Evolutionary conservation across 1,140 invertebrate species (phyloP).

Genomic region (Drosophila insularis): DNA sequence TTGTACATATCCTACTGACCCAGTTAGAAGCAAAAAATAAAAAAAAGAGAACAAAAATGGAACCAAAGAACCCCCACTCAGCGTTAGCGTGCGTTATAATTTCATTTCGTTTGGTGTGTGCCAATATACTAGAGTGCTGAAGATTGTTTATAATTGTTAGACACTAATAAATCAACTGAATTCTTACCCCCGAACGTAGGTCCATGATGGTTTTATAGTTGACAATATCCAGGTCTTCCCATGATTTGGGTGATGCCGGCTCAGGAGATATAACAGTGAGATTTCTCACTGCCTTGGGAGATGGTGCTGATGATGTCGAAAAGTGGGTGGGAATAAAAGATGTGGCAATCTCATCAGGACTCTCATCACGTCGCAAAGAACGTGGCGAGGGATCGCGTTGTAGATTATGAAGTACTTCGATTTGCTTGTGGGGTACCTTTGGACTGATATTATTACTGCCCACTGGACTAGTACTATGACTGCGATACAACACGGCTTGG

Average conservation of each 20-base stretch:
- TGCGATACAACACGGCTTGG: slow-evolving; percentile 14
- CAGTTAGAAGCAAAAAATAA: slow-evolving; percentile 45
- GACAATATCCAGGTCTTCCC: slow-evolving; percentile 84
- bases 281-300: slow-evolving; percentile 7
- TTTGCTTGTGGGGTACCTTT: slow-evolving; percentile 84
- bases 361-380: slow-evolving; percentile 42
- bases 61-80: slow-evolving; percentile 6
- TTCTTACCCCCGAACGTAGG: slow-evolving; percentile 84
- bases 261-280: slow-evolving; percentile 13
- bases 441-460: slow-evolving; percentile 83
- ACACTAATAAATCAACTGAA: slow-evolving; percentile 2
- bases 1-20: slow-evolving; percentile 74
- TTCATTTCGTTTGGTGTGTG: slow-evolving; percentile 28
- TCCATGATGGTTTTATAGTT: slow-evolving; percentile 83
- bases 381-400: slow-evolving; percentile 84
- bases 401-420: slow-evolving; percentile 86
- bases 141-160: slow-evolving; percentile 8
- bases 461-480: slow-evolving; percentile 77
- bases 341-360: neutral
- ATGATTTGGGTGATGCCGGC: slow-evolving; percentile 68
- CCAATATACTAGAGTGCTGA: slow-evolving; percentile 22
- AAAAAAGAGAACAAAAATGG: neutral
- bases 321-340: neutral
- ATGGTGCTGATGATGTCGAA: slow-evolving; percentile 4
- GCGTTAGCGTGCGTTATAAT: slow-evolving; percentile 53